phyloP scores from a whole-genome alignment of 2,113 vertebrate genomes.

The Cyprinodon tularosa region DNA sequence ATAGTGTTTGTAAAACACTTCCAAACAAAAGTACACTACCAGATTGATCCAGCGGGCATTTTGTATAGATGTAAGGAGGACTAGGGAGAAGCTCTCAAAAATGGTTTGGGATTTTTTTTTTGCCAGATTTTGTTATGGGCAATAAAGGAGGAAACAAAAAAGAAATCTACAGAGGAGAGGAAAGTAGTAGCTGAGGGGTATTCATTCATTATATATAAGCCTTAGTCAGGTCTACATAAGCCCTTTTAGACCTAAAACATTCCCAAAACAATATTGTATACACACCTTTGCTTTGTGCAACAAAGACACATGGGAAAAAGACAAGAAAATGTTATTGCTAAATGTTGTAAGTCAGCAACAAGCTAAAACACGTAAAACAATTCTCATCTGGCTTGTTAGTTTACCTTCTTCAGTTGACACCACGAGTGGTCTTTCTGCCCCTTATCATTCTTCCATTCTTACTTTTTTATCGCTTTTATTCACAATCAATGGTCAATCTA shows the following conservation, averaged over 20 bases:
- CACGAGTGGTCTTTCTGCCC: background rate
- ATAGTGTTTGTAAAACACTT: conserved; percentile 42
- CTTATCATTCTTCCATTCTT: conserved; percentile 21
- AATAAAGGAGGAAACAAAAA: conserved; percentile 32
- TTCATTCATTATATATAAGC: conserved; percentile 75
- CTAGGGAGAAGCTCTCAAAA: conserved; percentile 29
- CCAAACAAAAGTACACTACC: conserved; percentile 35
- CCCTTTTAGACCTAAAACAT: conserved; percentile 63
- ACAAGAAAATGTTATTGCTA: conserved; percentile 31
- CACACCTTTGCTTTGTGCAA: conserved; percentile 26
- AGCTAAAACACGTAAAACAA: conserved; percentile 24
- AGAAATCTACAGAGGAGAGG: conserved; percentile 68
- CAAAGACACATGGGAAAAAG: conserved; percentile 23
- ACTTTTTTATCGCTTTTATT: conserved; percentile 59
- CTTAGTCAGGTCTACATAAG: conserved; percentile 69
- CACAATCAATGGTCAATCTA: conserved; percentile 71
- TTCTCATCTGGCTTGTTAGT: conserved; percentile 11
- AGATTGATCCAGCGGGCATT: conserved; percentile 33
- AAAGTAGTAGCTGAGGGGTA: conserved; percentile 58
- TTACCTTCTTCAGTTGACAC: conserved; percentile 21
- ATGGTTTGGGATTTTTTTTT: conserved; percentile 18
- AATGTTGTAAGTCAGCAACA: conserved; percentile 57
- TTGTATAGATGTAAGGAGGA: conserved; percentile 8
- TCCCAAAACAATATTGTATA: conserved; percentile 40
- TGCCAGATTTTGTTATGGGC: conserved; percentile 31